These are phyloP conservation scores for Chirona hameri DNA, from an alignment of 2,888 invertebrate genomes.

Conservation along the genomic window DNA sequence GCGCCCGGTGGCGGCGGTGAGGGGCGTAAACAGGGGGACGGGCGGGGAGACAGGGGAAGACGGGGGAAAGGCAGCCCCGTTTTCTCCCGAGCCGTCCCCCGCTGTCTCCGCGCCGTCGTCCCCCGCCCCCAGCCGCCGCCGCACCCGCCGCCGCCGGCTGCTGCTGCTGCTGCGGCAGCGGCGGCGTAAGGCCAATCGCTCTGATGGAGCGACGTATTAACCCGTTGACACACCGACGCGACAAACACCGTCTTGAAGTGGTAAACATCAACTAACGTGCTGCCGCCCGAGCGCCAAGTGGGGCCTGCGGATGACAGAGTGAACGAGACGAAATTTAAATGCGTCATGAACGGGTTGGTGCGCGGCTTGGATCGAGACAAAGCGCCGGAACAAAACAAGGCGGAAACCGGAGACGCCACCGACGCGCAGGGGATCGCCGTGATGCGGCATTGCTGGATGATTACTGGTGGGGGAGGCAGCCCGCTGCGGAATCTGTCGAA, in stretches of 20 bases:
- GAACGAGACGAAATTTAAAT: slow-evolving; percentile 6
- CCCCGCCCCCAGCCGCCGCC: too few relatives aligned
- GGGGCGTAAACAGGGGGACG: neutral
- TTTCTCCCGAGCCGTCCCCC: too few relatives aligned
- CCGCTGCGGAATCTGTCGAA: too few relatives aligned
- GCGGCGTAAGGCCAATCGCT: neutral
- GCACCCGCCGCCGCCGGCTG: too few relatives aligned
- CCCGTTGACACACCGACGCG: neutral
- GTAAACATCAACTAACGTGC: slow-evolving; percentile 10
- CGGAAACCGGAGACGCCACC: neutral
- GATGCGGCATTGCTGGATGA: neutral
- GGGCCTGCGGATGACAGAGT: neutral
- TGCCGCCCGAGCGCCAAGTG: neutral
- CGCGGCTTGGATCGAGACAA: neutral
- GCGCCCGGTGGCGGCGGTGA: neutral
- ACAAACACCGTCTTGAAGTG: neutral
- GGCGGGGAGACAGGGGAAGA: neutral
- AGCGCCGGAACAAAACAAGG: neutral
- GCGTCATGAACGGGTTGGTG: neutral
- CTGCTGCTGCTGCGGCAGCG: neutral
- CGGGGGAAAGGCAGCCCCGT: too few relatives aligned
- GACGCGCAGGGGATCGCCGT: neutral
- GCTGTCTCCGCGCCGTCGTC: too few relatives aligned
- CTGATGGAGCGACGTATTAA: slow-evolving; percentile 12
- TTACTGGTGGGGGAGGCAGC: neutral